Percentiles rank a stretch among this genome's conserved stretches.
Conservation (phyloP, 2,797 vertebrate genomes). For the Coregonus suidteri region DNA sequence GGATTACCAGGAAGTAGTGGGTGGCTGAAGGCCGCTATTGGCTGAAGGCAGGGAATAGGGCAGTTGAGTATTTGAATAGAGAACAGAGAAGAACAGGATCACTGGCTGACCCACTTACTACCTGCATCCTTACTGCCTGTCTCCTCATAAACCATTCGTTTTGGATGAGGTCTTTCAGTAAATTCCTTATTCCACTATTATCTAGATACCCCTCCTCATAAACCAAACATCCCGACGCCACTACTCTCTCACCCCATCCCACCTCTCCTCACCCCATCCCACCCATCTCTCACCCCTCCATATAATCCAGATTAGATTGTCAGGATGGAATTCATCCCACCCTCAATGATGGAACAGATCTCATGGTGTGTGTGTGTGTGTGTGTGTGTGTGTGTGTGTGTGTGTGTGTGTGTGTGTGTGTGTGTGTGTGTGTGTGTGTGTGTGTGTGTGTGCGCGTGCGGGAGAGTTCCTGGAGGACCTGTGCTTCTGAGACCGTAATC, state of each 20-base stretch:
- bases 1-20: conserved; percentile 6
- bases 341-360: background rate
- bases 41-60: background rate
- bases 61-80: background rate
- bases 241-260: background rate
- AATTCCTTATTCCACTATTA: background rate
- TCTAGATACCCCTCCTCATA: background rate
- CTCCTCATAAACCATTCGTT: background rate
- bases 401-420: background rate
- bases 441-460: conserved; percentile 1
- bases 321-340: conserved; percentile 11
- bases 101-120: background rate
- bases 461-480: conserved; percentile 3
- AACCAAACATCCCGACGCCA: background rate
- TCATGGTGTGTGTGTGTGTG: background rate
- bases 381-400: no score
- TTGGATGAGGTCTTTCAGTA: background rate
- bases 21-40: background rate
- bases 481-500: background rate
- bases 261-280: background rate
- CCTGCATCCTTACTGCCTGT: background rate
- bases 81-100: background rate
- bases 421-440: no score
- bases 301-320: conserved; percentile 25
- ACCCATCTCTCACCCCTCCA: background rate